phyloP scores from a whole-genome alignment of 2,113 vertebrate genomes.

The Theristicus caerulescens region DNA sequence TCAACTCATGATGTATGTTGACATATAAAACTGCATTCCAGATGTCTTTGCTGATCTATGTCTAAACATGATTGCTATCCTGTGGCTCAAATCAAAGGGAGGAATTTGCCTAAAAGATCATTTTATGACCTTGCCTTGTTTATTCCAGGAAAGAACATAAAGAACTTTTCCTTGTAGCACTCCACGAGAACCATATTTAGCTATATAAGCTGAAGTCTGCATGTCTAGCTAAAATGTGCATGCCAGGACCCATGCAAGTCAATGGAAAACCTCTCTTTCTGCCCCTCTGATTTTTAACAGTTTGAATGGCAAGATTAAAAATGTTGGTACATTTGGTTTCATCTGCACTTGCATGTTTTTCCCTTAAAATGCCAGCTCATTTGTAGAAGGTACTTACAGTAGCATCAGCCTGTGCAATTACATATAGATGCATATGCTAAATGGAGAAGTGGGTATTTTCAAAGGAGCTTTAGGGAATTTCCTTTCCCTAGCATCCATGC shows the following conservation, averaged over 20 bases:
- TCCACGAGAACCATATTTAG: neutral
- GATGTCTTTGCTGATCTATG: neutral
- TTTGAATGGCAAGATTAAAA: neutral
- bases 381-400: neutral
- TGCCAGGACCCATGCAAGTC: neutral
- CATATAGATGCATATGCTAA: neutral
- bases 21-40: conserved; percentile 10
- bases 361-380: neutral
- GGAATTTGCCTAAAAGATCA: neutral
- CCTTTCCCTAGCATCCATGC: neutral
- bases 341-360: neutral
- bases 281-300: neutral
- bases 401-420: neutral
- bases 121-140: conserved; percentile 4
- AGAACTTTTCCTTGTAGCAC: neutral
- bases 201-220: neutral
- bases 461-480: neutral
- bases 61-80: neutral
- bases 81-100: neutral
- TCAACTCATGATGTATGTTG: neutral
- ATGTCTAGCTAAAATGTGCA: neutral
- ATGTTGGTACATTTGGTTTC: neutral
- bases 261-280: neutral
- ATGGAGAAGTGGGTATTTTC: neutral
- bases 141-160: neutral